Base-by-base conservation (phyloP, 2,888 invertebrate genomes). In the Bursaphelenchus okinawaensis region DNA sequence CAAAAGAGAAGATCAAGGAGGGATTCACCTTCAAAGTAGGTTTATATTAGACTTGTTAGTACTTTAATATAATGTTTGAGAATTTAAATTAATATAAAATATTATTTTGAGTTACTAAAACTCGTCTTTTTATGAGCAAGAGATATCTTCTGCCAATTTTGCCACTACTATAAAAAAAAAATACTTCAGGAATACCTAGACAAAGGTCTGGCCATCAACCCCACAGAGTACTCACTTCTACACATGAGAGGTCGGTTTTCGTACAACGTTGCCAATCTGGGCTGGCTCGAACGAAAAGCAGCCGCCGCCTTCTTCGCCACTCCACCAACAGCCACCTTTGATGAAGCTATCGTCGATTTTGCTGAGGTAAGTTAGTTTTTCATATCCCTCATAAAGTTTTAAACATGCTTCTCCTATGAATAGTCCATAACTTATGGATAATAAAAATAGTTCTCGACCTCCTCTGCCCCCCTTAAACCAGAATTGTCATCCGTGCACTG, bases 1-100 rank as follows among this genome's bases (percentile, higher is more conserved):
- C 77, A 9, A 81, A 81, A 66, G 81, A 81, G 62, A 73, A 73
- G 55, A 81, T 81, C 63, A 73, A 79, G 60, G 71, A 75, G 66
- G 81, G 79, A 28, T 76, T 72, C 57, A 67, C 72, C 26, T 80
- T 81, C 72, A 80, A 80, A 67, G 77, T 73, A n/a, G 19, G 61
- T 27, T n/a, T n/a, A n/a, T n/a, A 8, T 27, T 57, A 16, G 56
- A 1, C 4, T 57, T 56, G 2, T 16, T 58, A 40, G 57, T 12
- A 2, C 16, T 16, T 9, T 9, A 19, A 40, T 12, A 40, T 40
- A 12, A 9, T 40, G 12, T 12, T 40, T 16, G 50, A 19, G 50
- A 40, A 40, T 9, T 16, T 9, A n/a, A n/a, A n/a, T n/a, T n/a
- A n/a, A n/a, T n/a, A n/a, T n/a, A n/a, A n/a, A n/a, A n/a, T n/a